A percentile compares a stretch with the other conserved stretches of the same genome.
These are phyloP conservation scores for Lochmaea crataegi DNA, from an alignment of 2,888 invertebrate species.

Conservation along the genomic window DNA sequence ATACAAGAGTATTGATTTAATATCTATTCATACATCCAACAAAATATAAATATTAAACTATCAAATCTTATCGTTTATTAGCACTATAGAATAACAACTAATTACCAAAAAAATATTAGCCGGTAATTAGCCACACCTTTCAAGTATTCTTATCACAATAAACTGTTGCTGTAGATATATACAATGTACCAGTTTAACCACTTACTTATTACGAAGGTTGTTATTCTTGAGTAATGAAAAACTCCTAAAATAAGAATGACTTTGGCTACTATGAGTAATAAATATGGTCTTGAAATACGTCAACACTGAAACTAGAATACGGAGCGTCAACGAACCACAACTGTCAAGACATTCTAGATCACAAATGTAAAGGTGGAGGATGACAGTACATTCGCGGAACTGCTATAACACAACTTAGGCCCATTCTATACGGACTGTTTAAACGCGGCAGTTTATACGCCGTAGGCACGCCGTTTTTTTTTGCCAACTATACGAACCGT, in stretches of 20 bases:
- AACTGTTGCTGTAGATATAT: too few species aligned
- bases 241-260: background rate
- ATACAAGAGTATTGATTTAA: conserved; percentile 19
- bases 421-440: too few species aligned
- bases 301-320: background rate
- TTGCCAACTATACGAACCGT: too few species aligned
- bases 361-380: background rate
- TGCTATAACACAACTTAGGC: background rate
- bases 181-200: too few species aligned
- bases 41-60: background rate
- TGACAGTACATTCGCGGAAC: background rate
- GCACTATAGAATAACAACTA: background rate
- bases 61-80: background rate
- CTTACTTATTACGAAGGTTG: background rate
- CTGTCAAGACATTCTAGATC: background rate
- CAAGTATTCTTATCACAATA: background rate
- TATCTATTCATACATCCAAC: background rate
- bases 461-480: too few species aligned
- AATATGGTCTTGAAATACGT: background rate
- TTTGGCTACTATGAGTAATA: background rate
- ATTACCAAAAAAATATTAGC: conserved; percentile 2
- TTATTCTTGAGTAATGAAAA: background rate
- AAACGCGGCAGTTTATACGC: too few species aligned
- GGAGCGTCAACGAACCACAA: background rate
- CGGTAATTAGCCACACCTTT: conserved; percentile 23